Conservation (phyloP, 2,888 invertebrate genomes). For the Luffia ferchaultella region DNA sequence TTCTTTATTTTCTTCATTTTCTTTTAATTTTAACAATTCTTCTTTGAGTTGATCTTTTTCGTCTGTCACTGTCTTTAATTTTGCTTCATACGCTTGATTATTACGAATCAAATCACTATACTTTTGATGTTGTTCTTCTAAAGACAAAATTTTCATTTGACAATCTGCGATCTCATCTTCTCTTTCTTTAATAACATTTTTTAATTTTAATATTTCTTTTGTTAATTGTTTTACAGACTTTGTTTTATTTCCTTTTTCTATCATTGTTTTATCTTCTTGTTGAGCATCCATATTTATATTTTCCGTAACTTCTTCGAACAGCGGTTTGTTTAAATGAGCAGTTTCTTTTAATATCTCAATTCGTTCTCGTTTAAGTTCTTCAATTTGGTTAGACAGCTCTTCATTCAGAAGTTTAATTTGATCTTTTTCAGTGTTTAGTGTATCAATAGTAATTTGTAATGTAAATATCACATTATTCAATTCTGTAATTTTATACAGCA, state of each 20-base stretch:
- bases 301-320: constrained; percentile 35
- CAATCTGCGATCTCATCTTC: constrained; percentile 60
- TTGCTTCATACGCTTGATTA: constrained; percentile 39
- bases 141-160: constrained; percentile 57
- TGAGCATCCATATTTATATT: constrained; percentile 28
- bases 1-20: constrained; percentile 27
- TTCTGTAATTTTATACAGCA: constrained; percentile 55
- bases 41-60: constrained; percentile 48
- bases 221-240: constrained; percentile 57
- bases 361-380: constrained; percentile 46
- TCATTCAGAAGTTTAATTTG: constrained; percentile 36
- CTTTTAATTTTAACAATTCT: constrained; percentile 33
- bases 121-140: constrained; percentile 56
- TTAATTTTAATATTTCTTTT: constrained; percentile 58
- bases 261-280: constrained; percentile 41
- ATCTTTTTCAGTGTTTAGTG: constrained; percentile 51
- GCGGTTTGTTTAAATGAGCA: constrained; percentile 37
- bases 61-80: constrained; percentile 41
- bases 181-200: constrained; percentile 56
- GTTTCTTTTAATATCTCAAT: constrained; percentile 51
- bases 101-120: constrained; percentile 38
- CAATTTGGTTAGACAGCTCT: constrained; percentile 45
- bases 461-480: constrained; percentile 56
- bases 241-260: constrained; percentile 40
- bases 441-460: constrained; percentile 46